These are phyloP conservation scores for Scyliorhinus canicula DNA, from an alignment of 2,797 vertebrate genomes.

Conservation along the genomic window DNA sequence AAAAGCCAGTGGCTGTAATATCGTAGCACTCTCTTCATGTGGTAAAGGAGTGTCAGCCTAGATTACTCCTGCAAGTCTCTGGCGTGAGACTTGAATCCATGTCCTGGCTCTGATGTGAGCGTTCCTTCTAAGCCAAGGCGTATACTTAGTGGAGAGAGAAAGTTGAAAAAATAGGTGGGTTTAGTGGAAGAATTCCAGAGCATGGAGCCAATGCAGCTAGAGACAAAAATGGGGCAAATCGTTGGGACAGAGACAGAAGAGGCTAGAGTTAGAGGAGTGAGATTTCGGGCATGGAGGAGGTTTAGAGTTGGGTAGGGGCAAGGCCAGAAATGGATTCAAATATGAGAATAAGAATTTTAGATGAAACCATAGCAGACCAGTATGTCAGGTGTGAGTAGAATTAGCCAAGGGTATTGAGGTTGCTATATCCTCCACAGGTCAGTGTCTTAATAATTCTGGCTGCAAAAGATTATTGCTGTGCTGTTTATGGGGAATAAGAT, in stretches of 20 bases:
- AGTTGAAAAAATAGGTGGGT: background rate
- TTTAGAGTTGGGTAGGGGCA: background rate
- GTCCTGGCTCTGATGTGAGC: background rate
- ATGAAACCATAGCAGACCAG: background rate
- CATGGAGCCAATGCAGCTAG: background rate
- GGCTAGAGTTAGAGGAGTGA: background rate
- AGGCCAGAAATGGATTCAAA: background rate
- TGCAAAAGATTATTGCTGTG: background rate
- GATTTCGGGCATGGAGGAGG: background rate
- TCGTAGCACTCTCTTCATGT: background rate
- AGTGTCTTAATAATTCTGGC: background rate
- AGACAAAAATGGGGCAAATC: background rate
- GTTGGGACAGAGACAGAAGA: background rate
- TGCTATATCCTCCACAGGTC: background rate
- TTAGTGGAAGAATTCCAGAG: background rate
- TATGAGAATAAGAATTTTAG: background rate
- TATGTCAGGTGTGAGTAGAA: background rate
- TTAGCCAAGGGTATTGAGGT: background rate
- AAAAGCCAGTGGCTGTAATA: background rate
- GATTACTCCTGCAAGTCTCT: background rate
- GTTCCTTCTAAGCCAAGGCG: background rate
- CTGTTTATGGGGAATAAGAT: background rate
- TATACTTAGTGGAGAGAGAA: background rate
- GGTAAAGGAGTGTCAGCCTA: background rate
- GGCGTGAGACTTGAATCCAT: background rate